Evolutionary conservation across 2,113 vertebrate genomes (phyloP), one percentile per base, ranked within the genome.

Genomic region (Notothenia coriiceps): DNA sequence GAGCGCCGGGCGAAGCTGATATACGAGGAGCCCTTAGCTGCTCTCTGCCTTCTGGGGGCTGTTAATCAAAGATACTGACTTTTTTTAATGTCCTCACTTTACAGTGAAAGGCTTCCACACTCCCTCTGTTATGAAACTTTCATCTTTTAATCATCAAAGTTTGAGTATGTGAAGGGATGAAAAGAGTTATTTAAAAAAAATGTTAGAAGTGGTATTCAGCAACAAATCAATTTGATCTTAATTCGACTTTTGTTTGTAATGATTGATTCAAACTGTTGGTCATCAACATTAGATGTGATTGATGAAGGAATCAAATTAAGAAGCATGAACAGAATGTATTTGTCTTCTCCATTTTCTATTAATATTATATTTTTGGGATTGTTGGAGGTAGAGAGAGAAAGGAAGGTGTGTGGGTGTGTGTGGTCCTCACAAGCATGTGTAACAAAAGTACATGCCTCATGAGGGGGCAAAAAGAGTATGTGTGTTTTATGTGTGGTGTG

Each of bases 1-100:
- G 61, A 83, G 74, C 7, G 1, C 18, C 69, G 55, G 55, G 43
- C n/a, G 73, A 46, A 67, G 56, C 74, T 82, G 83, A 88, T 89
- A 79, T 84, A 87, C 6, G 62, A 72, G 61, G 40, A 69, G 68
- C 64, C 70, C 72, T 88, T 74, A 82, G 71, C 54, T 81, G 78
- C 68, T 82, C 33, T 43, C 79, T 82, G 77, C 75, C 80, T 88
- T 77, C 57, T 70, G 62, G 63, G 35, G 69, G 77, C 83, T 81
- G 72, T 89, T 84, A 79, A 90, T 85, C 80, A 90, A 84, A 81
- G 80, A 82, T 64, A 76, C 66, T 62, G 63, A 72, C 18, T 76
- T 47, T 69, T 44, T 79, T 65, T 60, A 7, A 86, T 78, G 47
- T 51, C 43, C 61, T 63, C 69, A 60, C 46, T 85, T 85, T 67